Percentiles rank a stretch among this genome's conserved stretches.
Conservation (phyloP, 2,888 invertebrate genomes). For the Philonicus albiceps region DNA sequence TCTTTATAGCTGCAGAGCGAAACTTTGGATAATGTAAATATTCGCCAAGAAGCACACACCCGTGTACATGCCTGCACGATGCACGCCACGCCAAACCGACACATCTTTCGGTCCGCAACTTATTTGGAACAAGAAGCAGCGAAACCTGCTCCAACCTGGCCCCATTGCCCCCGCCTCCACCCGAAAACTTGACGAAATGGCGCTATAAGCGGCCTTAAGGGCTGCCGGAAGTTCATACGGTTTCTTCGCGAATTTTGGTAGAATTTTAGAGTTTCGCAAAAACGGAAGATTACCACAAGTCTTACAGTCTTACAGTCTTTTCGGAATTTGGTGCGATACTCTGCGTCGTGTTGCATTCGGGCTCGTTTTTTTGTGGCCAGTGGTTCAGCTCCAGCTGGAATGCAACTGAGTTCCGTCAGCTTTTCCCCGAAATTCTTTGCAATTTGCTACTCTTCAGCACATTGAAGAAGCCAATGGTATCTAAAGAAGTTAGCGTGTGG, state of each 20-base stretch:
- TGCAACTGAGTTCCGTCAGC: background rate
- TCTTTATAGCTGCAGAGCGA: background rate
- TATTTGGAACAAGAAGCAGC: background rate
- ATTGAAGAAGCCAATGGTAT: background rate
- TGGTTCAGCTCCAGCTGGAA: background rate
- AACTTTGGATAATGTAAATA: conserved; percentile 19
- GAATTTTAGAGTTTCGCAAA: background rate
- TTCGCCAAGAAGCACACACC: background rate
- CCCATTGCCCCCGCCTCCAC: background rate
- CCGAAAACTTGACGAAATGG: background rate
- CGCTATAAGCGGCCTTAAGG: background rate
- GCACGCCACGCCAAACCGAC: background rate
- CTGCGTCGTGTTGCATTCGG: background rate
- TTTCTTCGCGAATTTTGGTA: background rate
- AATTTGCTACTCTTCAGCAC: background rate
- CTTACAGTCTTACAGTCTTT: background rate
- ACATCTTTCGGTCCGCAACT: background rate
- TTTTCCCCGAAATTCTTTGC: background rate
- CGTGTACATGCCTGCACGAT: background rate
- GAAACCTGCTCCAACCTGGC: conserved; percentile 6
- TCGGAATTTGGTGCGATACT: background rate
- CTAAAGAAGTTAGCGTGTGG: background rate
- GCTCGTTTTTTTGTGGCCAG: background rate
- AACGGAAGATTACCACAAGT: background rate
- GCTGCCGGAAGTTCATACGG: background rate